phyloP scores from a whole-genome alignment of 1,140 invertebrate species.

The Rhagoletis pomonella region DNA sequence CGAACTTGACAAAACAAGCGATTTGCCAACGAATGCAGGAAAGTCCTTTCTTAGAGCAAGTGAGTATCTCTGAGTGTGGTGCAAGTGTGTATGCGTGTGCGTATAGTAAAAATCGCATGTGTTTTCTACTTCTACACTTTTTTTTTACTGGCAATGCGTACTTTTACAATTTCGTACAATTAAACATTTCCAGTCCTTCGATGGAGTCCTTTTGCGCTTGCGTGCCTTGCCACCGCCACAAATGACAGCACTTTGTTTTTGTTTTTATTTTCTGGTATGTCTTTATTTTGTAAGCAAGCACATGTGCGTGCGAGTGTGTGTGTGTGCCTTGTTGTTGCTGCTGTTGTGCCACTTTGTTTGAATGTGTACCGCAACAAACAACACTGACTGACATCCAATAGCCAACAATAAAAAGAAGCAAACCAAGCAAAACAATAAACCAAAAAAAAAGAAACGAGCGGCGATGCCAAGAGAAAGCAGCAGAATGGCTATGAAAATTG shows the following conservation, averaged over 20 bases:
- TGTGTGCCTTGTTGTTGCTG: slow-evolving; percentile 42
- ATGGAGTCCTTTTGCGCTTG: slow-evolving; percentile 5
- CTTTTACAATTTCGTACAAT: slow-evolving; percentile 46
- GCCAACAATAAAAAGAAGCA: slow-evolving; percentile 53
- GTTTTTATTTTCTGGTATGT: neutral
- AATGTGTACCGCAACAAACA: slow-evolving; percentile 57
- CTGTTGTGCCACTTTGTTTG: slow-evolving; percentile 60
- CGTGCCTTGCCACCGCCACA: neutral
- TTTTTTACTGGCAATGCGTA: slow-evolving; percentile 10
- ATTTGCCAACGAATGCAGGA: slow-evolving; percentile 35
- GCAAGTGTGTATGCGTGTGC: neutral
- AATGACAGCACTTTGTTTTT: neutral
- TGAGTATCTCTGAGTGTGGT: no score
- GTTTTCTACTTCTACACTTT: neutral
- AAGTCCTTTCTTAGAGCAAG: neutral
- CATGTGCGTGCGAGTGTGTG: slow-evolving; percentile 62
- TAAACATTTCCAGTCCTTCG: neutral
- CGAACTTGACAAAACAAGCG: slow-evolving; percentile 73
- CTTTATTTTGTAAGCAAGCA: slow-evolving; percentile 51
- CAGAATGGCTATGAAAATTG: neutral
- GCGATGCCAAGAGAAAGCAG: slow-evolving; percentile 2
- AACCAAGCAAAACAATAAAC: slow-evolving; percentile 32
- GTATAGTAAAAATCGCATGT: neutral
- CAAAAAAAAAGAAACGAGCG: neutral
- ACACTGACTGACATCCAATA: slow-evolving; percentile 56